Conservation (phyloP, 2,888 invertebrate genomes). For the Sisyra nigra region DNA sequence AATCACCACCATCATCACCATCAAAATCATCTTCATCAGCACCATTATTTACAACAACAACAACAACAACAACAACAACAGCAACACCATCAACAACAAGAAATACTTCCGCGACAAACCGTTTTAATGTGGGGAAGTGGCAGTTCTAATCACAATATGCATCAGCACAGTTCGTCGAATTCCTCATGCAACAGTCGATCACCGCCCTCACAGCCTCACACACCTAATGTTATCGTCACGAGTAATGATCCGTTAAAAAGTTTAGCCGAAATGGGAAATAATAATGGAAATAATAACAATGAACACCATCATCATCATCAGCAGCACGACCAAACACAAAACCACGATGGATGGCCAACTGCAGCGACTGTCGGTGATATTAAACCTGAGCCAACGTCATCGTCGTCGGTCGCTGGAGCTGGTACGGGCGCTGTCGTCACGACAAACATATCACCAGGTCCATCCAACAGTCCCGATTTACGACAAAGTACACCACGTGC, state of each 20-base stretch:
- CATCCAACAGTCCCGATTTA: constrained; percentile 22
- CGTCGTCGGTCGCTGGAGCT: constrained; percentile 5
- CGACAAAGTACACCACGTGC: constrained; percentile 22
- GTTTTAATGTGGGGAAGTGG: constrained; percentile 83
- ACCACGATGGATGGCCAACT: background rate
- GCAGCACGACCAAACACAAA: constrained; percentile 10
- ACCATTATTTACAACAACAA: constrained; percentile 18
- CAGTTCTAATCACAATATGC: constrained; percentile 14
- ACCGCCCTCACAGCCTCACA: constrained; percentile 18
- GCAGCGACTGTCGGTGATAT: constrained; percentile 3
- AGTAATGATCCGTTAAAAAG: constrained; percentile 22
- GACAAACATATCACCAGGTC: constrained; percentile 9
- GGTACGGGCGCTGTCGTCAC: constrained; percentile 16
- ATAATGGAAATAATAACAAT: constrained; percentile 8
- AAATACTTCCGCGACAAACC: constrained; percentile 64
- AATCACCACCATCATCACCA: constrained; percentile 17
- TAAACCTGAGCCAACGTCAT: constrained; percentile 18
- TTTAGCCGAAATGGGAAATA: constrained; percentile 23
- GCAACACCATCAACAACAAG: constrained; percentile 18
- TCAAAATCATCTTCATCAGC: constrained; percentile 12
- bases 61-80: constrained; percentile 17
- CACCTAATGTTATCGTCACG: constrained; percentile 19
- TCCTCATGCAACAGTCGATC: constrained; percentile 13
- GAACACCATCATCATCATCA: constrained; percentile 1
- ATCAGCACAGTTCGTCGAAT: constrained; percentile 18